Evolutionary conservation across 2,888 invertebrate species (phyloP).

Genomic region (Endotricha flammealis): DNA sequence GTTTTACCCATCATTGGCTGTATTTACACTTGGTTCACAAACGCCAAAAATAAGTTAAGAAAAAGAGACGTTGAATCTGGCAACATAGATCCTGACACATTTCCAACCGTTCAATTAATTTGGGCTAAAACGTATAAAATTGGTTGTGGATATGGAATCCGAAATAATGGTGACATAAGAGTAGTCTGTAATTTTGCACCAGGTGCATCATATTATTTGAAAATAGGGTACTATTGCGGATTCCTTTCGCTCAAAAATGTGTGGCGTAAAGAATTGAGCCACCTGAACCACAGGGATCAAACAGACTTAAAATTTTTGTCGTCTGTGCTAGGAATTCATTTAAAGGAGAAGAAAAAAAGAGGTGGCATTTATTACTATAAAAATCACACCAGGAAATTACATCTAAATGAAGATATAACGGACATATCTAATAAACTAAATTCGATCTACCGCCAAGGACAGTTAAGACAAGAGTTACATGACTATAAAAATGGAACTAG

Average conservation of each 20-base stretch:
- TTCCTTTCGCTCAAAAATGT: conserved; percentile 39
- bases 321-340: conserved; percentile 1
- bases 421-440: conserved; percentile 40
- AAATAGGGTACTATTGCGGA: conserved; percentile 53
- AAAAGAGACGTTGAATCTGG: conserved; percentile 54
- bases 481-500: conserved; percentile 41
- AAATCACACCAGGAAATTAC: no score
- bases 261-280: conserved; percentile 9
- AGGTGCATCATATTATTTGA: conserved; percentile 52
- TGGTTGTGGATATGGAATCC: conserved; percentile 56
- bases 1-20: conserved; percentile 55
- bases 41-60: conserved; percentile 40
- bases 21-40: conserved; percentile 57
- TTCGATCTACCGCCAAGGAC: conserved; percentile 37
- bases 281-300: conserved; percentile 20
- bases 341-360: no score
- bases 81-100: conserved; percentile 42
- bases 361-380: no score
- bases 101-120: conserved; percentile 51
- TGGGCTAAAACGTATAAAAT: conserved; percentile 63
- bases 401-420: no score
- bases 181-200: conserved; percentile 64
- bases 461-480: conserved; percentile 31
- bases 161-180: conserved; percentile 44
- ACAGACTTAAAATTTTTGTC: conserved; percentile 21